Evolutionary conservation across 2,113 vertebrate genomes (phyloP).

Genomic region (Cebidichthys violaceus): DNA sequence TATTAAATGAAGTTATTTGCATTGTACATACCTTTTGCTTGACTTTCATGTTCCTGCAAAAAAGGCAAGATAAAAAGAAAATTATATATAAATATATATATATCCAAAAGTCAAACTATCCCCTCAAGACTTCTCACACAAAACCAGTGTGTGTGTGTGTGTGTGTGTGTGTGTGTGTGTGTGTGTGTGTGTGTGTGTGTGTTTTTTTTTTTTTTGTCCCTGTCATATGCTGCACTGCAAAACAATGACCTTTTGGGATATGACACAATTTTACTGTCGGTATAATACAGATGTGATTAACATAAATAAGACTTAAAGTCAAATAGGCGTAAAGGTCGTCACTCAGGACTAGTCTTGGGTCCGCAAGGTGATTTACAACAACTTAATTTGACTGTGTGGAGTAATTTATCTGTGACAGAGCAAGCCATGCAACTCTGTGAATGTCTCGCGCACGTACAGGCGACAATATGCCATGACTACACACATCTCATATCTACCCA

Average conservation of each 20-base stretch:
- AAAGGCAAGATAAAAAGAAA: background rate
- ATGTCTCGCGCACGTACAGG: conserved; percentile 61
- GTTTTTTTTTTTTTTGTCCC: conserved; percentile 5
- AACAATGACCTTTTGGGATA: conserved; percentile 74
- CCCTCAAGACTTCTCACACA: conserved; percentile 29
- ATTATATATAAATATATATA: background rate
- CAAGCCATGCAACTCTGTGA: conserved; percentile 65
- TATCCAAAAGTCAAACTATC: conserved; percentile 1
- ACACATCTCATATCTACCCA: conserved; percentile 76
- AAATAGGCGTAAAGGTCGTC: conserved; percentile 84
- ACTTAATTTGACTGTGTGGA: conserved; percentile 80
- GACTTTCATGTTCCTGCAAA: conserved; percentile 37
- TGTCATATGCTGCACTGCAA: conserved; percentile 21
- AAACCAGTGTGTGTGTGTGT: conserved; percentile 12
- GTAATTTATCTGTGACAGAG: conserved; percentile 80
- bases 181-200: conserved; percentile 7
- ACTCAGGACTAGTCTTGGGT: conserved; percentile 76
- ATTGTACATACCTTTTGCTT: conserved; percentile 41
- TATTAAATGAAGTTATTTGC: background rate
- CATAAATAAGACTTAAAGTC: conserved; percentile 82
- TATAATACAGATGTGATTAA: conserved; percentile 81
- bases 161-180: background rate
- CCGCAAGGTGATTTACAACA: conserved; percentile 77
- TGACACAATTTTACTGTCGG: conserved; percentile 73
- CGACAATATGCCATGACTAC: conserved; percentile 78